Evolutionary conservation across 2,888 invertebrate species (phyloP).

Genomic region (Elmis aenea): DNA sequence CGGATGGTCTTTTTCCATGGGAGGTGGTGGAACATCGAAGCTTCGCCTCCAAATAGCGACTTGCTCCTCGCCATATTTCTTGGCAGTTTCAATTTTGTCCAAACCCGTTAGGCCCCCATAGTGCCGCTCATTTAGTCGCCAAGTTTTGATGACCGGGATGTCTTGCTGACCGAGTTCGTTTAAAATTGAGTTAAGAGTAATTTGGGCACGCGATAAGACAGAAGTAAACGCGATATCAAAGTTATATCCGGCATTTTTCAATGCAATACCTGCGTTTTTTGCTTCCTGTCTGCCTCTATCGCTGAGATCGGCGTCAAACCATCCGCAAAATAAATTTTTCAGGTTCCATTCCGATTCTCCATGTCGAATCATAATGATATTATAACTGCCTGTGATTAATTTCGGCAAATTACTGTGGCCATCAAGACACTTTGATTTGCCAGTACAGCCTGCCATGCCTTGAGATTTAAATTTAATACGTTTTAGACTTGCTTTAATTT

Average conservation of each 20-base stretch:
- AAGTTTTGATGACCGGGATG: constrained; percentile 65
- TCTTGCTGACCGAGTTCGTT: constrained; percentile 62
- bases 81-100: constrained; percentile 80
- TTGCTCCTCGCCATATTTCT: constrained; percentile 79
- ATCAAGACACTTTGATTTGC: no score
- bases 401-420: no score
- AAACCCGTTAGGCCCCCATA: constrained; percentile 82
- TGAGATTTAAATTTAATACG: no score
- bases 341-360: constrained; percentile 45
- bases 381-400: constrained; percentile 2
- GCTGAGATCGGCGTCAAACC: constrained; percentile 45
- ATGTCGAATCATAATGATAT: constrained; percentile 41
- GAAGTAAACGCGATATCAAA: constrained; percentile 82
- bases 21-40: constrained; percentile 75
- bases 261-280: constrained; percentile 63
- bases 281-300: constrained; percentile 63
- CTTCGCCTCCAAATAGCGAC: constrained; percentile 82
- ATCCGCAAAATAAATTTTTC: constrained; percentile 43
- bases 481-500: no score
- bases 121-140: constrained; percentile 84
- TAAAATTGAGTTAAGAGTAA: constrained; percentile 65
- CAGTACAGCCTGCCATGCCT: no score
- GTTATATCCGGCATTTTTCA: constrained; percentile 62
- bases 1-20: constrained; percentile 70
- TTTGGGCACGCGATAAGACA: constrained; percentile 69